Evolutionary conservation across 2,113 vertebrate species (phyloP).

Genomic region (Microcebus tavaratra): DNA sequence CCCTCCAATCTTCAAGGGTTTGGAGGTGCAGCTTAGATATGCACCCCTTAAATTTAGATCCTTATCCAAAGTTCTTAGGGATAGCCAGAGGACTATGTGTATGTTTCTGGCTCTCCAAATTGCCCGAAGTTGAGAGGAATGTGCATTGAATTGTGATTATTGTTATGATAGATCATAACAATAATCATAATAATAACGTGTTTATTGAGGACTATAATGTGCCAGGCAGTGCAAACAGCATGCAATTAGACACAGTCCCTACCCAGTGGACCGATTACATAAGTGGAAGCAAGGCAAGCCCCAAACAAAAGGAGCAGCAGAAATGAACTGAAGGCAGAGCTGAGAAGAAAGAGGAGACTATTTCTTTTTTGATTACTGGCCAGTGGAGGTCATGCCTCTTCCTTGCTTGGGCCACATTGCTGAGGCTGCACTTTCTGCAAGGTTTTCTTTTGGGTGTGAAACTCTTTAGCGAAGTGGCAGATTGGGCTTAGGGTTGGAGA

Average conservation of each 20-base stretch:
- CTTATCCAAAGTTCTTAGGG: background rate
- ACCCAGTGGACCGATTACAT: conserved; percentile 42
- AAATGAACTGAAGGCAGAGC: background rate
- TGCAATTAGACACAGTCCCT: conserved; percentile 25
- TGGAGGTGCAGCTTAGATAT: conserved; percentile 27
- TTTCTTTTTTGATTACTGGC: background rate
- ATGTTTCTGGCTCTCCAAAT: background rate
- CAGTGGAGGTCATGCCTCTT: background rate
- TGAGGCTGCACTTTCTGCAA: background rate
- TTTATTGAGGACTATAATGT: conserved; percentile 57
- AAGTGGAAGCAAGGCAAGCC: conserved; percentile 24
- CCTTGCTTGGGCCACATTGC: background rate
- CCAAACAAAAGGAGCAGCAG: background rate
- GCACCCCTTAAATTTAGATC: conserved; percentile 36
- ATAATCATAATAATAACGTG: conserved; percentile 59
- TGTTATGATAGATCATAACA: conserved; percentile 54
- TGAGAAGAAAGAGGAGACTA: background rate
- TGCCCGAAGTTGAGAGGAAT: conserved; percentile 36
- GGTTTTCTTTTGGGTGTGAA: background rate
- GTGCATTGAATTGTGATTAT: conserved; percentile 40
- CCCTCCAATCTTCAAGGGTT: conserved; percentile 1
- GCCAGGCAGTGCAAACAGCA: conserved; percentile 25
- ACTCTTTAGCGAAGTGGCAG: background rate
- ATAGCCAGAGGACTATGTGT: background rate
- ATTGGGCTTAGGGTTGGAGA: background rate